These are phyloP conservation scores for Cydia pomonella DNA, from an alignment of 1,140 invertebrate species.

Conservation along the genomic window DNA sequence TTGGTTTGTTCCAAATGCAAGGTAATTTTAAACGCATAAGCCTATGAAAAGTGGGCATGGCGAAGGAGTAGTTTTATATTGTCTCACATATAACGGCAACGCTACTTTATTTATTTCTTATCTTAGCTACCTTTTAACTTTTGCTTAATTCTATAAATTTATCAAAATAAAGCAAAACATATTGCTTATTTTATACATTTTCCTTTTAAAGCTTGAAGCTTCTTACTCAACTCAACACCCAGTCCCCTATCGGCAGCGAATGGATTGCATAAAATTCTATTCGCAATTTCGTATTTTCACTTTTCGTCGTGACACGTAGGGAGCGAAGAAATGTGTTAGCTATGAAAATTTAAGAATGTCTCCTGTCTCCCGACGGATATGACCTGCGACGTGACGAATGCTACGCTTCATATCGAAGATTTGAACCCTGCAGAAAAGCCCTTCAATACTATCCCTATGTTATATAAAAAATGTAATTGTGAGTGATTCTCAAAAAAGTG, in stretches of 20 bases:
- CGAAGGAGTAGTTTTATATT: too few species aligned
- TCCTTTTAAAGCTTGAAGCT: neutral
- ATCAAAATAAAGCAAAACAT: neutral
- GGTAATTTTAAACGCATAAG: too few species aligned
- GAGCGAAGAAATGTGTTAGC: constrained; percentile 39
- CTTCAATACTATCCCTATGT: neutral
- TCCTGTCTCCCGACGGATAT: constrained; percentile 56
- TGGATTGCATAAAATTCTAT: constrained; percentile 39
- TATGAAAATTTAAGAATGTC: constrained; percentile 71
- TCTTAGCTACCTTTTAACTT: too few species aligned
- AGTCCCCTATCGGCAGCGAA: constrained; percentile 19
- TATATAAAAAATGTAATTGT: too few species aligned
- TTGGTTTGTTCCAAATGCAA: too few species aligned
- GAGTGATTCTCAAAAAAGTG: too few species aligned
- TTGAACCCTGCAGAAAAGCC: constrained; percentile 1
- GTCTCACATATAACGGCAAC: too few species aligned
- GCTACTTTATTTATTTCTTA: too few species aligned
- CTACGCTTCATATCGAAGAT: constrained; percentile 31
- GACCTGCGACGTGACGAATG: constrained; percentile 62
- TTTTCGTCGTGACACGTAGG: constrained; percentile 41
- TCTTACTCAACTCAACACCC: neutral
- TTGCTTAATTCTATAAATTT: too few species aligned
- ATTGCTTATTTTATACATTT: neutral
- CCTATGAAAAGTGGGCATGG: too few species aligned
- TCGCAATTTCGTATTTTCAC: constrained; percentile 45